phyloP scores from a whole-genome alignment of 1,140 invertebrate genomes.

The Trichonephila clavipes region DNA sequence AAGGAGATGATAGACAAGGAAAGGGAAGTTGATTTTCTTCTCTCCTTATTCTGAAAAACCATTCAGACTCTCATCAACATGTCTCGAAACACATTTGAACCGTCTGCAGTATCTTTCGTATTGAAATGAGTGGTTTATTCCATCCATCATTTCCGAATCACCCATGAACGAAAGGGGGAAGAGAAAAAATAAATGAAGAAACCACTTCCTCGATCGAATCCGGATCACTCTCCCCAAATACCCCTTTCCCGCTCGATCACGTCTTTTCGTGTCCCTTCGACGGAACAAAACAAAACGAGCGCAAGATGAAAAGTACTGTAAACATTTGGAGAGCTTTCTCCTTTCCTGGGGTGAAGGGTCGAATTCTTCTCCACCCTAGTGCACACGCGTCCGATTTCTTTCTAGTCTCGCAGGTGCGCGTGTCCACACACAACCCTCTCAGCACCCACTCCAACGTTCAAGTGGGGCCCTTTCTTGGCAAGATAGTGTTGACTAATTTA shows the following conservation, averaged over 20 bases:
- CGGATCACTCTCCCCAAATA: slow-evolving; percentile 2
- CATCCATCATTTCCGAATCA: neutral
- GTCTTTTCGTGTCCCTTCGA: neutral
- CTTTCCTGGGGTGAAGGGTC: neutral
- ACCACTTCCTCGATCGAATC: slow-evolving; percentile 20
- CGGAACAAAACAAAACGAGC: neutral
- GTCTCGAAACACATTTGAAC: too few relatives aligned
- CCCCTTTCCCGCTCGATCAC: neutral
- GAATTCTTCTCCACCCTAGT: neutral
- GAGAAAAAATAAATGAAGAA: neutral
- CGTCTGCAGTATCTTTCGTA: neutral
- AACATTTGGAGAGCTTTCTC: slow-evolving; percentile 4
- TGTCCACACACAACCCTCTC: slow-evolving; percentile 4
- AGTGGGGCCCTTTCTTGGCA: neutral
- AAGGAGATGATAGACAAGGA: too few relatives aligned
- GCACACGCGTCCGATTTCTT: slow-evolving; percentile 10
- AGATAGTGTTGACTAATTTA: slow-evolving; percentile 51
- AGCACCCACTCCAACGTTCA: slow-evolving; percentile 18
- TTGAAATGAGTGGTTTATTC: neutral
- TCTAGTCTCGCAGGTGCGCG: slow-evolving; percentile 1
- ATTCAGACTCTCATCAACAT: too few relatives aligned
- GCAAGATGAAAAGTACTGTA: neutral
- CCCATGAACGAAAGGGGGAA: neutral
- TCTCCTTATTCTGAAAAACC: too few relatives aligned
- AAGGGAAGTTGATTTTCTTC: too few relatives aligned